These are phyloP conservation scores for Euphydryas editha DNA, from an alignment of 2,888 invertebrate genomes.

Conservation along the genomic window DNA sequence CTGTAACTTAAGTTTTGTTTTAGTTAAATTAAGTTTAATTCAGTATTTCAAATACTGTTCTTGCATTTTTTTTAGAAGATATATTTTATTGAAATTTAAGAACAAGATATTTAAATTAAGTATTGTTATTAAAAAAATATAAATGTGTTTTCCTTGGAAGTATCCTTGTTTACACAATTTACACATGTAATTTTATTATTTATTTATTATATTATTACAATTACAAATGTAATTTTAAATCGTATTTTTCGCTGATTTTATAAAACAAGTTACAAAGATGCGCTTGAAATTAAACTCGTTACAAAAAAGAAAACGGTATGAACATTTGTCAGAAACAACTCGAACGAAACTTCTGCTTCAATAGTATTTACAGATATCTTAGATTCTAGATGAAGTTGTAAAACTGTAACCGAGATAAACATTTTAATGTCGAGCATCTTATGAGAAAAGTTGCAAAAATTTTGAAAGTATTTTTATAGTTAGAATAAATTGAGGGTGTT, in stretches of 20 bases:
- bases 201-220: too few species aligned
- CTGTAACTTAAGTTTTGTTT: too few species aligned
- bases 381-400: not conserved
- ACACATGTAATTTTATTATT: too few species aligned
- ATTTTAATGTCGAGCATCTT: not conserved
- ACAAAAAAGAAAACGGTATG: constrained; percentile 6
- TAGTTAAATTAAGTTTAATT: too few species aligned
- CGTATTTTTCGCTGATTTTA: not conserved
- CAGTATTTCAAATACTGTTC: too few species aligned
- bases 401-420: not conserved
- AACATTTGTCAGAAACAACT: constrained; percentile 7
- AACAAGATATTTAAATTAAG: too few species aligned
- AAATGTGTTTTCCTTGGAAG: too few species aligned
- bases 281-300: constrained; percentile 2
- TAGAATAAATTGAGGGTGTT: too few species aligned
- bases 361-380: constrained; percentile 1
- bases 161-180: not conserved
- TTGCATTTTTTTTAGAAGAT: too few species aligned
- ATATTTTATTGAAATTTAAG: too few species aligned
- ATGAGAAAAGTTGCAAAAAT: not conserved
- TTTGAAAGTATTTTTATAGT: too few species aligned
- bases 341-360: constrained; percentile 2
- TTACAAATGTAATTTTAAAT: not conserved
- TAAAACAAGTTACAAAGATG: not conserved
- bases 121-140: too few species aligned